Evolutionary conservation across 2,888 invertebrate genomes (phyloP), one percentile per base, ranked within the genome.

Genomic region (Lysandra bellargus): DNA sequence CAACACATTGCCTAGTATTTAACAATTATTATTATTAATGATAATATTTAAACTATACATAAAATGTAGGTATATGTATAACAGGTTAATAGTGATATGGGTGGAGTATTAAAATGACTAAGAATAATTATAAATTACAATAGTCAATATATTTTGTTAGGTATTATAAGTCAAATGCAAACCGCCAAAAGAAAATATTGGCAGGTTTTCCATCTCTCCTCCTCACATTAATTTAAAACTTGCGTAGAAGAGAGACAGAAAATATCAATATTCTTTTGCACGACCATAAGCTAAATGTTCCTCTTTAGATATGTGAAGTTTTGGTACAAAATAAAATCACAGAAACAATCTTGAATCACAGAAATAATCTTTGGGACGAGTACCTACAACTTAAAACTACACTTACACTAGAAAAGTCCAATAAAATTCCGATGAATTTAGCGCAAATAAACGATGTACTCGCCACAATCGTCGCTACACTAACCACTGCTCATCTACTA

Each of bases 381-480:
- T 90, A 92, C 92, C 81, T 84, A 81, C 86, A 84, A 88, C 83
- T 85, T 79, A 74, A 60, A 85, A 84, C 86, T 89, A 89, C 76
- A 87, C 86, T 89, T 88, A 91, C 85, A 87, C 88, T 89, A 85
- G 88, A 89, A 79, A 83, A 86, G 90, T 91, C 89, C 89, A 88
- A 88, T 87, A 89, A 79, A 83, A 86, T 90, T 91, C 89, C 89
- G 88, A 88, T 87, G 74, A 88, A 89, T 88, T 83, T 83, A 86
- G 91, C 93, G 93, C 94, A 93, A 94, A 88, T 87, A 93, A 92
- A 90, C 85, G 92, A 33, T 93, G 91, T 92, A 92, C 92, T 89
- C 92, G 91, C 88, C 91, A 86, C 90, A 87, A 88, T 89, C 90
- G 89, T 85, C 91, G 88, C 83, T 84, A 82, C 69, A 76, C 64